Evolutionary conservation across 2,888 invertebrate genomes (phyloP).

Genomic region (Melanotus villosus): DNA sequence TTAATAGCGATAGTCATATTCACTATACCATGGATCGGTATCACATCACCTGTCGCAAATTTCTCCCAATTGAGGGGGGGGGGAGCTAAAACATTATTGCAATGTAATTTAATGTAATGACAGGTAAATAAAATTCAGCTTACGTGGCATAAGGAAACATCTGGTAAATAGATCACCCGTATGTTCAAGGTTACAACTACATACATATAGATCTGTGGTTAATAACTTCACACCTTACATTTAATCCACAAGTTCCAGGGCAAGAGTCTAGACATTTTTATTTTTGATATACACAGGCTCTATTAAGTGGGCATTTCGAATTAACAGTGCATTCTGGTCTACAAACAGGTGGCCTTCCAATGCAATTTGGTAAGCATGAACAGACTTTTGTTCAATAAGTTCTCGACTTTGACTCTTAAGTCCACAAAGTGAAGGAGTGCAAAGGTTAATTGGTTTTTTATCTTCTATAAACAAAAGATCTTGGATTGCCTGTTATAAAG

Average conservation of each 20-base stretch:
- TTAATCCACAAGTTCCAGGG: too few species aligned
- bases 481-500: background rate
- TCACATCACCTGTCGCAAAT: too few species aligned
- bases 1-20: too few species aligned
- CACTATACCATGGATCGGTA: too few species aligned
- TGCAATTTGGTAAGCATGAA: slow-evolving; percentile 80
- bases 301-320: slow-evolving; percentile 83
- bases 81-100: slow-evolving; percentile 61
- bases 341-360: slow-evolving; percentile 86
- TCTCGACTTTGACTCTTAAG: slow-evolving; percentile 84
- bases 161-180: slow-evolving; percentile 87
- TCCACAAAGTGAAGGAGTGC: slow-evolving; percentile 85
- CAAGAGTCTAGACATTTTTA: slow-evolving; percentile 89
- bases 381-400: slow-evolving; percentile 81
- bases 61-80: too few species aligned
- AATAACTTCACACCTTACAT: slow-evolving; percentile 83
- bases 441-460: slow-evolving; percentile 73
- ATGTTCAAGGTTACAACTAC: slow-evolving; percentile 78
- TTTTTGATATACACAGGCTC: slow-evolving; percentile 86
- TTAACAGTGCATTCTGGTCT: slow-evolving; percentile 88
- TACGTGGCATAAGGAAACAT: slow-evolving; percentile 72
- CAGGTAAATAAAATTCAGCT: slow-evolving; percentile 25
- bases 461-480: slow-evolving; percentile 28
- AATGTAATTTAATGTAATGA: background rate
- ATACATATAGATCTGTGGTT: slow-evolving; percentile 88